Base-by-base conservation (phyloP, 2,888 invertebrate genomes). In the Ellobium chinense region DNA sequence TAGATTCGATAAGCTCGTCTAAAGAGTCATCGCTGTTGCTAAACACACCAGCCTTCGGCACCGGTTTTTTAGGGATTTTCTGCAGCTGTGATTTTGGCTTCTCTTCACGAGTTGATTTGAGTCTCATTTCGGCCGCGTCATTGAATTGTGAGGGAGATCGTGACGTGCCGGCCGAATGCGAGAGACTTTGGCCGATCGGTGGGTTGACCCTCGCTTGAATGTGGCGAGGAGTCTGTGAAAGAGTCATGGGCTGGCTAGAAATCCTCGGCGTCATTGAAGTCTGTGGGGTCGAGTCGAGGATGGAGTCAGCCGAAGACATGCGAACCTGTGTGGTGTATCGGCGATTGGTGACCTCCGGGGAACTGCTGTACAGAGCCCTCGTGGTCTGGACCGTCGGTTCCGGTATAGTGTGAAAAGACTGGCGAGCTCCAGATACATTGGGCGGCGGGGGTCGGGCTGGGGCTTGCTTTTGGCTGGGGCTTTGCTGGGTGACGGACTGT, bases 1-100 rank as follows among this genome's bases (percentile, higher is more conserved):
- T 91, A 14, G 90, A 90, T 78, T 89, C 89, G 24, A 91, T 87
- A 2, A 91, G 80, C 34, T 91, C 91, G 74, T 91, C 91, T n/a
- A 91, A 74, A 0, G 91, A 90, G 82, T 91, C 91, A 14, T 88
- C 88, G 76, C 88, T 88, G 5, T 54, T 37, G 1, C 37, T 74
- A 1, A 66, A 69, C 0, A 34, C 34, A 24, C 39, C 29, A 2
- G 65, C 62, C 46, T 66, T 77, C 21, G 66, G n/a, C 24, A 56
- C 14, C 14, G 21, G 29, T 14, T 36, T 63, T 27, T 79, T 74
- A 27, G 69, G 62, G 27, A 74, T 56, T 69, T 73, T 72, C 18
- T 75, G 78, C 18, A 4, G 65, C 56, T 79, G 82, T 21, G 83
- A 78, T n/a, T 68, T 68, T n/a, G 82, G 82, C 58, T 68, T 46